Evolutionary conservation across 2,113 vertebrate genomes (phyloP).

Genomic region (Spea multiplicata): DNA sequence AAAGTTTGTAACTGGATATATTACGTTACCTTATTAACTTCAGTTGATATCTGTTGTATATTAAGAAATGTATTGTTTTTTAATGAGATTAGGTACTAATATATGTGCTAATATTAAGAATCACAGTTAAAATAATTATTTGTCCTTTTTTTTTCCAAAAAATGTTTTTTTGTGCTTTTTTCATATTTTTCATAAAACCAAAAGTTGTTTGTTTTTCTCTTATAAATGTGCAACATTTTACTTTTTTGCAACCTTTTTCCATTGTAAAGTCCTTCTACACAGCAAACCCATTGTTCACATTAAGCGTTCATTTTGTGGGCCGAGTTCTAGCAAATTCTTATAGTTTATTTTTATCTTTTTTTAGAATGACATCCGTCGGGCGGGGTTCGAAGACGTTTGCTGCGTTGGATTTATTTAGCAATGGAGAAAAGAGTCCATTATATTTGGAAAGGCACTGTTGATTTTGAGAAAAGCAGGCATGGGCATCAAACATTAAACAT

Average conservation of each 20-base stretch:
- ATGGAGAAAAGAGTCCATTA: slow-evolving; percentile 4
- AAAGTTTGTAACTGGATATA: too few relatives aligned
- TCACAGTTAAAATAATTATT: not conserved
- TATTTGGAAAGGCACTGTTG: not conserved
- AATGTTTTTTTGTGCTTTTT: not conserved
- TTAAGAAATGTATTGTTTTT: too few relatives aligned
- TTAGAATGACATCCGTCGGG: too few relatives aligned
- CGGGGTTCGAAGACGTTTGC: not conserved
- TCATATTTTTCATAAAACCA: not conserved
- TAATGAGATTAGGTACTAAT: too few relatives aligned
- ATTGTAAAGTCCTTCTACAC: not conserved
- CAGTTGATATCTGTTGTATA: too few relatives aligned
- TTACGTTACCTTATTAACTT: too few relatives aligned
- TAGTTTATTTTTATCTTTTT: too few relatives aligned
- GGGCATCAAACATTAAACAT: slow-evolving; percentile 16
- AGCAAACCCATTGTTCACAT: not conserved
- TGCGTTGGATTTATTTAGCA: not conserved
- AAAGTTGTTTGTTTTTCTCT: not conserved
- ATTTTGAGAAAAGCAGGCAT: not conserved
- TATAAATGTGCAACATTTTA: not conserved
- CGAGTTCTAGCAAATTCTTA: too few relatives aligned
- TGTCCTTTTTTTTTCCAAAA: not conserved
- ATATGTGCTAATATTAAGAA: too few relatives aligned
- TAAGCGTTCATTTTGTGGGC: not conserved
- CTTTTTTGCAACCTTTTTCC: not conserved